Conservation (phyloP, 1,140 invertebrate species). For the Brachionus sp. region DNA sequence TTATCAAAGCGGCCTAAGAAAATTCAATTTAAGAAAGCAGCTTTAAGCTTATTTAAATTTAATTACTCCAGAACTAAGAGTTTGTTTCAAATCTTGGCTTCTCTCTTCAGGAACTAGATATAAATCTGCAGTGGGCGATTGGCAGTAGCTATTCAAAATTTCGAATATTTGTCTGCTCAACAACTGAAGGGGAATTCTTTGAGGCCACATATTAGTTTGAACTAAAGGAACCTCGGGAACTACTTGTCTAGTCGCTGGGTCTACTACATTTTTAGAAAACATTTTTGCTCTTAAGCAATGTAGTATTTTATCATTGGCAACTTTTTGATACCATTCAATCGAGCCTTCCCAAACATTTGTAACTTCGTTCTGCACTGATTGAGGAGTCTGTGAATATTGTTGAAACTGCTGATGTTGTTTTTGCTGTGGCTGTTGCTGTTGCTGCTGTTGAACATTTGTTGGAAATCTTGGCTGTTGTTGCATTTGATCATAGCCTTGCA, state of each 20-base stretch:
- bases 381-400: not conserved
- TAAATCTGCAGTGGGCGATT: not conserved
- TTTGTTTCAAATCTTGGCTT: slow-evolving; percentile 19
- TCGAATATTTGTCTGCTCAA: slow-evolving; percentile 17
- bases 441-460: not conserved
- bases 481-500: slow-evolving; percentile 29
- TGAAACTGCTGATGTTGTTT: not conserved
- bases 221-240: not conserved
- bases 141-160: not conserved
- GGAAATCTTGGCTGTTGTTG: slow-evolving; percentile 18
- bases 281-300: not conserved
- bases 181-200: not conserved
- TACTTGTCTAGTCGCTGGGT: not conserved
- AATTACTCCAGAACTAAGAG: not conserved
- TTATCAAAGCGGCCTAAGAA: slow-evolving; percentile 28
- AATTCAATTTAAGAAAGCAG: not conserved
- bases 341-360: slow-evolving; percentile 6
- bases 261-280: not conserved
- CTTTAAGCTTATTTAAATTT: not conserved
- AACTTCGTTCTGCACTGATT: not conserved
- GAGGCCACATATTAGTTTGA: not conserved
- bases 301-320: not conserved
- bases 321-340: slow-evolving; percentile 35
- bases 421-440: not conserved
- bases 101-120: not conserved